These are phyloP conservation scores for Apeira syringaria DNA, from an alignment of 2,888 invertebrate species.

Conservation along the genomic window DNA sequence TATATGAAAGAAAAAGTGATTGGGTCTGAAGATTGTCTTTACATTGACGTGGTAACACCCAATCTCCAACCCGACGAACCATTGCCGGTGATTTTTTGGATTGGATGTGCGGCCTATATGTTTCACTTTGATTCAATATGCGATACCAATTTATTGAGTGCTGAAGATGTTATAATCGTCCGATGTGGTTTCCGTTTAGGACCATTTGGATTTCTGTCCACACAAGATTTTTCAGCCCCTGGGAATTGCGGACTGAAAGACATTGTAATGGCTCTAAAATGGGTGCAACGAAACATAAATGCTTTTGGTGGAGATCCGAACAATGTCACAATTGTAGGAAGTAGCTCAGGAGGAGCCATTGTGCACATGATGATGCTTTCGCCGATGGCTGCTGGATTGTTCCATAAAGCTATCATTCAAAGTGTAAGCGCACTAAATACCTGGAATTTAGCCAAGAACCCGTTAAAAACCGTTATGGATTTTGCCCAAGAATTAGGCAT, in stretches of 20 bases:
- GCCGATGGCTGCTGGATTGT: conserved; percentile 70
- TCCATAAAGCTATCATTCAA: conserved; percentile 74
- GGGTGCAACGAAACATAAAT: conserved; percentile 70
- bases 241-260: conserved; percentile 77
- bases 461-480: conserved; percentile 47
- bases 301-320: conserved; percentile 71
- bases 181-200: conserved; percentile 72
- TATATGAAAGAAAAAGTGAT: conserved; percentile 26
- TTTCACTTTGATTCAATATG: conserved; percentile 50
- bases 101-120: conserved; percentile 63
- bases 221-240: conserved; percentile 65
- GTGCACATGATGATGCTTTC: conserved; percentile 75
- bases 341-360: conserved; percentile 69
- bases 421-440: conserved; percentile 69
- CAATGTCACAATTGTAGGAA: conserved; percentile 76
- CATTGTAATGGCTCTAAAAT: conserved; percentile 67
- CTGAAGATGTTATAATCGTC: conserved; percentile 64
- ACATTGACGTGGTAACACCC: conserved; percentile 63
- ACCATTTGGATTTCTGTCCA: conserved; percentile 71
- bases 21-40: conserved; percentile 74
- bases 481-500: conserved; percentile 58
- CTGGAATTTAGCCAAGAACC: conserved; percentile 65
- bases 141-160: conserved; percentile 60
- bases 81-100: conserved; percentile 79
- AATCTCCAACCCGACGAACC: conserved; percentile 52